Base-by-base conservation (phyloP, 2,113 vertebrate genomes). In the Albula glossodonta region DNA sequence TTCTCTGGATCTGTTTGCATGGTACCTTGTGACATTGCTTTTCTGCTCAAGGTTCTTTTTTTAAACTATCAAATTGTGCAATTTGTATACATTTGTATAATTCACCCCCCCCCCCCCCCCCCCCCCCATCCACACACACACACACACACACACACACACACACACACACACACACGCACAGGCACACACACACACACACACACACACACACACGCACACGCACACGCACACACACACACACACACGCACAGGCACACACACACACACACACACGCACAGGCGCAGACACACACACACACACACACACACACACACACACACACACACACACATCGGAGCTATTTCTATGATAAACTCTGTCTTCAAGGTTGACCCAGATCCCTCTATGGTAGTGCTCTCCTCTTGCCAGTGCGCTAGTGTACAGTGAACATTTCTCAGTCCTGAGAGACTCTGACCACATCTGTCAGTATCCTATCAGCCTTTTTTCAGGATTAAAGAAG, bases 1-100 rank as follows among this genome's bases (percentile, higher is more conserved):
- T 84, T 63, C n/a, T 89, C 12, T 52, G 51, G 0, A 81, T 52
- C 80, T 57, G 51, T 63, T 50, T 81, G 52, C 57, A 63, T 48
- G 31, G 48, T 80, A 85, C 48, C 57, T 81, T 89, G 81, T 83
- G 78, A 86, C 82, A 84, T 53, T 87, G 41, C 83, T 82, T 86
- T 31, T 25, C 60, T 22, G 60, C 41, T 81, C 79, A 51, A 51
- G 56, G 19, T 12, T 81, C 77, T 77, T 22, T 51, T 8, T 80
- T 49, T 81, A 51, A 51, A 51, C 49, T n/a, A 51, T 56, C 19
- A 31, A 82, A 56, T 53, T 57, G 51, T 82, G 81, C 31, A 7
- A 82, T 56, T 82, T 82, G 52, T 51, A 82, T 13, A 4, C 5
- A 51, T 56, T n/a, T 56, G n/a, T 51, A 82, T 57, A 41, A 31